phyloP scores from a whole-genome alignment of 2,113 vertebrate genomes.

The Elgaria multicarinata region DNA sequence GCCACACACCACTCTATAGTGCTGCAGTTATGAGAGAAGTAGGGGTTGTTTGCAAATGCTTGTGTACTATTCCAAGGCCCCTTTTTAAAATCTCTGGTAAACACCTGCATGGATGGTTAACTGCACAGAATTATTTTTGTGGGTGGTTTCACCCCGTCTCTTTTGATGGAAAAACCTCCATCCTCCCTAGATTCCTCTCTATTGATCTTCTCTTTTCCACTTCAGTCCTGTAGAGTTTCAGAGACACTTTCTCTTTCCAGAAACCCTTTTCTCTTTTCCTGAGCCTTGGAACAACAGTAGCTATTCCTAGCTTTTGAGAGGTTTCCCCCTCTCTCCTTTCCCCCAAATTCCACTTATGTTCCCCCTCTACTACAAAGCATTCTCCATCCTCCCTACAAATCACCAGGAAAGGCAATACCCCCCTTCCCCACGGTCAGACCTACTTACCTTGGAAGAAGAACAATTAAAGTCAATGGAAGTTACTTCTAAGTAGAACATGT shows the following conservation, averaged over 20 bases:
- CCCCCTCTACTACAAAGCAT: background rate
- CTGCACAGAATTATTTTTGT: too few species aligned
- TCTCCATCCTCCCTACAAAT: background rate
- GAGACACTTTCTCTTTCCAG: background rate
- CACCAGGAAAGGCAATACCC: background rate
- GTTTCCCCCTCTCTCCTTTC: background rate
- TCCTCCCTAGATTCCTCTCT: too few species aligned
- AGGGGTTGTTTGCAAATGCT: too few species aligned
- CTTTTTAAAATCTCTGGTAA: too few species aligned
- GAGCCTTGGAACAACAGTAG: background rate
- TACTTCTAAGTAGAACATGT: background rate
- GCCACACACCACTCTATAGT: too few species aligned
- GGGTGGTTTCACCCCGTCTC: background rate
- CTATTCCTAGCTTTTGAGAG: background rate
- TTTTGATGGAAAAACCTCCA: too few species aligned
- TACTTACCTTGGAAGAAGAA: background rate
- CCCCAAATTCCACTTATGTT: background rate
- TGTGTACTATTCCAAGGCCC: too few species aligned
- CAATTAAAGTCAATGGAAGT: background rate
- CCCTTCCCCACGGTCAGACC: background rate
- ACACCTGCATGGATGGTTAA: too few species aligned
- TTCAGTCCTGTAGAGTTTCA: background rate
- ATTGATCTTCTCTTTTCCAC: too few species aligned
- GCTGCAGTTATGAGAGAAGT: too few species aligned
- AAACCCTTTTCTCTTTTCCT: background rate